Base-by-base conservation (phyloP, 2,113 vertebrate species). In the Aphyosemion australe region DNA sequence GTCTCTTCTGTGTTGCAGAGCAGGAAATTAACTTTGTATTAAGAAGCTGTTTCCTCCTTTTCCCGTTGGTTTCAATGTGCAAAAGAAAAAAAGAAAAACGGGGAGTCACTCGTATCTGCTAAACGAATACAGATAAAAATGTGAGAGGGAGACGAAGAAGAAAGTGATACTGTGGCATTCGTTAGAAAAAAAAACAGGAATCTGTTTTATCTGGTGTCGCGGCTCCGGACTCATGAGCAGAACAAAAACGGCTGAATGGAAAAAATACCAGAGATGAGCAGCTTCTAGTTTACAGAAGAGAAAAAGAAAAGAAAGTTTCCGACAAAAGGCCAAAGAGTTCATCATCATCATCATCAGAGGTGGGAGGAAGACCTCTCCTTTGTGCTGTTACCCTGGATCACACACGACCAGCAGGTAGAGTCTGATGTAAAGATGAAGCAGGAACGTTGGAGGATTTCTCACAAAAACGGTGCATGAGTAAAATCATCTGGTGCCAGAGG, bases 11-110 rank as follows among this genome's bases (percentile, higher is more conserved):
- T 61, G 63, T 50, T 53, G 26, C 73, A 52, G 43, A 76, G 64
- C 60, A 65, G 50, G 57, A 87, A 80, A 82, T 73, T 21, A 37
- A 74, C 55, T 32, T 80, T 78, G 83, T 64, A 71, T 60, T 62
- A 21, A 16, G 18, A 31, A 70, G 55, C 31, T 46, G 61, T 54
- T 32, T 10, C 43, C 16, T 15, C 51, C 20, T 16, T 61, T 49
- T 55, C 52, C n/a, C 26, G 11, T 14, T 54, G 39, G 1, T 57
- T 78, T 67, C 55, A 46, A 10, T 12, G 51, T 52, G 26, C 10
- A 61, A 39, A 13, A 62, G 26, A 26, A 4, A 26, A 26, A 26
- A 26, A 5, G 5, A 26, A 32, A 26, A 32, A 39, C 3, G 11
- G 37, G 37, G 37, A 39, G 11, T 39, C 37, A 39, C 8, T n/a